These are phyloP conservation scores for Artibeus jamaicensis DNA, from an alignment of 2,797 vertebrate genomes.

Conservation along the genomic window DNA sequence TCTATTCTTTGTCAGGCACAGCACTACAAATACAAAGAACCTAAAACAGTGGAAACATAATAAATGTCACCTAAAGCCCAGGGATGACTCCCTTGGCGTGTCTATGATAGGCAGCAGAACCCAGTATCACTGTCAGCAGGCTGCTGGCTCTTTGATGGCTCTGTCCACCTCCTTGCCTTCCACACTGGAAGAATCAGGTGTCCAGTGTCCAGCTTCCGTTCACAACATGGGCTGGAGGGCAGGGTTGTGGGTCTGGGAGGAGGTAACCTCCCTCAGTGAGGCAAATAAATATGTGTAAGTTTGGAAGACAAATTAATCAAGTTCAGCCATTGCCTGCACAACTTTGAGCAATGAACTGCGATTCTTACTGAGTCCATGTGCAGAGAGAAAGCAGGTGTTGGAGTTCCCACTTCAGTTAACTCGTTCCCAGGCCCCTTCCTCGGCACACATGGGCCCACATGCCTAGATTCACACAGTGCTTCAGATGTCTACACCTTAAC, in stretches of 20 bases:
- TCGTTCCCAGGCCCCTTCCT: background rate
- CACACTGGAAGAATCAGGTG: background rate
- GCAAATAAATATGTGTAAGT: background rate
- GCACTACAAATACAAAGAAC: background rate
- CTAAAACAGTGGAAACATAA: background rate
- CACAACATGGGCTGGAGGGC: background rate
- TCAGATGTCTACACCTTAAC: background rate
- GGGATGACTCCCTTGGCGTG: background rate
- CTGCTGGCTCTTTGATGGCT: background rate
- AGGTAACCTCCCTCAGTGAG: background rate
- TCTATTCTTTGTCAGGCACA: background rate
- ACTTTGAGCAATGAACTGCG: background rate
- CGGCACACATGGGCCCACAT: fast-evolving
- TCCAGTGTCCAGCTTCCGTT: background rate
- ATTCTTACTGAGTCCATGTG: background rate
- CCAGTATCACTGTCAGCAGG: background rate
- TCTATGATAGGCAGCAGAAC: background rate
- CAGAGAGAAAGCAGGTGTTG: fast-evolving
- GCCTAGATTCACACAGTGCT: background rate
- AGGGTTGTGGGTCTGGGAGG: background rate
- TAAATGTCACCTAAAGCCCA: background rate
- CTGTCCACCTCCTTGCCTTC: background rate
- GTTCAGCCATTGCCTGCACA: background rate
- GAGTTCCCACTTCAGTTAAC: background rate
- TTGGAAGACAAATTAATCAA: background rate